Evolutionary conservation across 2,113 vertebrate species (phyloP).

Genomic region (Psittacula cyanocephala): DNA sequence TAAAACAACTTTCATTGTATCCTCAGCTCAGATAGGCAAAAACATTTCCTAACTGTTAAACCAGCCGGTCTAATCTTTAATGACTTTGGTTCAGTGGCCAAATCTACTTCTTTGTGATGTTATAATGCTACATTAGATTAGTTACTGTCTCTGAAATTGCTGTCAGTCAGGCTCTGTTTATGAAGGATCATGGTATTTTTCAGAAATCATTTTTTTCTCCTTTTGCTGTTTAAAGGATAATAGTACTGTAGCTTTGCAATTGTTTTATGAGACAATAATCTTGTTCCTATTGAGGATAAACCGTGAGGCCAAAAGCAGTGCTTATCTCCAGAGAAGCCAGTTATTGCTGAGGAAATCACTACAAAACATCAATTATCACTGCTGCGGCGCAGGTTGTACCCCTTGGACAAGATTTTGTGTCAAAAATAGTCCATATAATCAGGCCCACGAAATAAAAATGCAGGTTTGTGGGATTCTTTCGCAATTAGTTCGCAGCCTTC

Average conservation of each 20-base stretch:
- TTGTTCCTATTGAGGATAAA: constrained; percentile 62
- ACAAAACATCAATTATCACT: not conserved
- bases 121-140: constrained; percentile 42
- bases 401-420: not conserved
- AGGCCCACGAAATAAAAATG: not conserved
- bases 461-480: not conserved
- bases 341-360: not conserved
- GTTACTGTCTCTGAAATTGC: constrained; percentile 40
- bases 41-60: constrained; percentile 67
- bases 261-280: constrained; percentile 68
- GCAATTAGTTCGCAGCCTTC: not conserved
- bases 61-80: constrained; percentile 70
- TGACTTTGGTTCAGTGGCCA: constrained; percentile 64
- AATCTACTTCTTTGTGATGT: constrained; percentile 50
- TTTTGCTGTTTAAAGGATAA: constrained; percentile 56
- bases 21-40: constrained; percentile 65
- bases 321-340: constrained; percentile 42
- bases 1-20: constrained; percentile 48
- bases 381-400: accelerated
- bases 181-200: constrained; percentile 57
- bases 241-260: constrained; percentile 48
- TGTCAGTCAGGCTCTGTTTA: constrained; percentile 16
- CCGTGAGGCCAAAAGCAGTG: constrained; percentile 26
- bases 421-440: accelerated
- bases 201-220: constrained; percentile 57